These are phyloP conservation scores for Temnopleurus reevesii DNA, from an alignment of 53 echinoderm and acorn worm genomes.

Conservation along the genomic window DNA sequence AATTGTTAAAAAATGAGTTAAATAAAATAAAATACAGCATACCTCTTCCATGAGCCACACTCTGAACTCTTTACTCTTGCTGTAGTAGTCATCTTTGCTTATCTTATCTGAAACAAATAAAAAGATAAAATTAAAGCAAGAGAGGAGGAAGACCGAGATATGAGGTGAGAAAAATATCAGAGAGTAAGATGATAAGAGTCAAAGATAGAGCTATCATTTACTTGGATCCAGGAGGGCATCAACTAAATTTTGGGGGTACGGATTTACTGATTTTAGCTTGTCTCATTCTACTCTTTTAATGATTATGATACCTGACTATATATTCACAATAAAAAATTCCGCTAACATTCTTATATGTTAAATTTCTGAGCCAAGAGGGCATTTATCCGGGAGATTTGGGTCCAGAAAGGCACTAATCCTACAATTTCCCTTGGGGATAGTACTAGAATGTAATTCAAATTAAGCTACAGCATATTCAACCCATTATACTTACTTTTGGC, in stretches of 20 bases:
- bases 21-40: neutral
- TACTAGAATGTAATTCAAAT: no score
- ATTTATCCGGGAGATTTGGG: no score
- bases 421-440: no score
- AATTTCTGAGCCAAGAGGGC: no score
- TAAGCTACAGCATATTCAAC: neutral
- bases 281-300: no score
- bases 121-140: neutral
- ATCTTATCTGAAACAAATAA: constrained; percentile 76
- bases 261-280: no score
- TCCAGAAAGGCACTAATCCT: no score
- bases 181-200: neutral
- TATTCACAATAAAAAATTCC: no score
- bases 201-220: neutral
- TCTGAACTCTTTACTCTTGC: constrained; percentile 92
- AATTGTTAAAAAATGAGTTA: no score
- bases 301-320: no score
- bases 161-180: neutral
- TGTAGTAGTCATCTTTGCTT: constrained; percentile 88
- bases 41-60: constrained; percentile 97
- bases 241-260: neutral
- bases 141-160: neutral
- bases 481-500: constrained; percentile 48
- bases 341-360: no score
- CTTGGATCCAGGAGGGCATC: no score